phyloP scores from a whole-genome alignment of 2,113 vertebrate species.

The Recurvirostra avosetta region DNA sequence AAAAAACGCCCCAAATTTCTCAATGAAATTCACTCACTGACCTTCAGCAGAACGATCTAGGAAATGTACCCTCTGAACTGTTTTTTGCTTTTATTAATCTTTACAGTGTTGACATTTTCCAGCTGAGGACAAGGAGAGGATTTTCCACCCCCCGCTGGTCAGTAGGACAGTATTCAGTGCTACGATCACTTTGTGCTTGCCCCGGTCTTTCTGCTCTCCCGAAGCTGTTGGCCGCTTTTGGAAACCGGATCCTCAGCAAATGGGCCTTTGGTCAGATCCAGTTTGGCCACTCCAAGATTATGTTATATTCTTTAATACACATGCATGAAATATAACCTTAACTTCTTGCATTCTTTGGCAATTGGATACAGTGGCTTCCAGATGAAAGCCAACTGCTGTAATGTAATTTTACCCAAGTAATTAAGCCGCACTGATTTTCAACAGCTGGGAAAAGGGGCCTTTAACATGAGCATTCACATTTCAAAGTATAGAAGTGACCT shows the following conservation, averaged over 20 bases:
- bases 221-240: neutral
- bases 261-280: neutral
- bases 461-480: neutral
- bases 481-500: neutral
- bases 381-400: slow-evolving; percentile 11
- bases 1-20: neutral
- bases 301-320: neutral
- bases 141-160: neutral
- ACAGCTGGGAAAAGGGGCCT: neutral
- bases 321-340: neutral
- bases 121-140: neutral
- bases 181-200: neutral
- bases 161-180: neutral
- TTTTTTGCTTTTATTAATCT: neutral
- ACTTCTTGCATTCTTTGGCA: neutral
- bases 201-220: neutral
- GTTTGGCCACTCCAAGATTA: neutral
- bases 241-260: neutral
- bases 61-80: neutral
- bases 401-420: neutral
- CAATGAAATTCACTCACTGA: neutral
- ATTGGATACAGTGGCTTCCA: neutral
- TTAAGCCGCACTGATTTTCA: neutral
- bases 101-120: neutral
- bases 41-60: neutral